A percentile compares a stretch with the other conserved stretches of the same genome.
These are phyloP conservation scores for Agonopterix alstromeriana DNA, from an alignment of 2,888 invertebrate species.

Conservation along the genomic window DNA sequence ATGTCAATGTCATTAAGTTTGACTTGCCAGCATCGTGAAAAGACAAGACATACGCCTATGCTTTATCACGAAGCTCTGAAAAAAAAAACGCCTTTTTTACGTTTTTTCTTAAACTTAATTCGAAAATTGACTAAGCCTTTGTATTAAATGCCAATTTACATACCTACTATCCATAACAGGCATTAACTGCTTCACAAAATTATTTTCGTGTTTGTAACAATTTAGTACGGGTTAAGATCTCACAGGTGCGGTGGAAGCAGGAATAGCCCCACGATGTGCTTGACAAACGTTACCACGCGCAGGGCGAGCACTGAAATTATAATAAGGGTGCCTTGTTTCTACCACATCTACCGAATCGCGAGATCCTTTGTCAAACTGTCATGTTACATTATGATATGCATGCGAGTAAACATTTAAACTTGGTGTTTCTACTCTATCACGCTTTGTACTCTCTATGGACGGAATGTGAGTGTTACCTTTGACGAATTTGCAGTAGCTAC, in stretches of 20 bases:
- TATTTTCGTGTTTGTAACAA: neutral
- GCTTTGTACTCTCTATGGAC: neutral
- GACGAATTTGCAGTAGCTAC: neutral
- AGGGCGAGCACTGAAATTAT: slow-evolving; percentile 1
- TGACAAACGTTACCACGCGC: slow-evolving; percentile 1
- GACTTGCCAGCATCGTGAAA: too few relatives aligned
- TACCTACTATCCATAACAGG: too few relatives aligned
- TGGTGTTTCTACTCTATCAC: neutral
- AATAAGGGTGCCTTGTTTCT: slow-evolving; percentile 1
- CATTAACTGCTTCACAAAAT: too few relatives aligned
- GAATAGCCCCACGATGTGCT: neutral
- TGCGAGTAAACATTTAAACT: neutral
- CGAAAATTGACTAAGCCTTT: too few relatives aligned
- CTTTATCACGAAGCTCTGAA: too few relatives aligned
- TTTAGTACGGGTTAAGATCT: neutral
- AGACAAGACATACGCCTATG: too few relatives aligned
- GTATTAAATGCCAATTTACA: too few relatives aligned
- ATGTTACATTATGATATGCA: neutral
- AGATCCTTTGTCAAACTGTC: slow-evolving; percentile 2
- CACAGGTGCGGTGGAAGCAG: neutral
- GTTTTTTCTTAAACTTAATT: too few relatives aligned
- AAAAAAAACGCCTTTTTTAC: too few relatives aligned
- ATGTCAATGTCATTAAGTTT: too few relatives aligned
- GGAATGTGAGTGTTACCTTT: neutral
- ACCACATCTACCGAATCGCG: neutral